A percentile compares a stretch with the other conserved stretches of the same genome.
These are phyloP conservation scores for Notarius quadriscutis DNA, from an alignment of 2,113 vertebrate species.

Conservation along the genomic window DNA sequence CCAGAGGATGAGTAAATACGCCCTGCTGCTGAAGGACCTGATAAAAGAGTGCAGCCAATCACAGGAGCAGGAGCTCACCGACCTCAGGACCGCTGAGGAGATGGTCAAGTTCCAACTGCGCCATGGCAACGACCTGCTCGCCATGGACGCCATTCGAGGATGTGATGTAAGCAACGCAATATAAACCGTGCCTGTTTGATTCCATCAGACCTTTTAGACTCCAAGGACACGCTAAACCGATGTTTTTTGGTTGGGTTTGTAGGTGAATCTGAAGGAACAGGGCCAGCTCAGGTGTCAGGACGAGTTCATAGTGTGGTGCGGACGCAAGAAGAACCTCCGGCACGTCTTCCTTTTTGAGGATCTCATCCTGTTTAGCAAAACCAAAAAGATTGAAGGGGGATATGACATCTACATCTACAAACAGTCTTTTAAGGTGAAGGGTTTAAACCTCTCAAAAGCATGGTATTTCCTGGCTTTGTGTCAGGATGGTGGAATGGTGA, in stretches of 20 bases:
- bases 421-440: slow-evolving; percentile 80
- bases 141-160: slow-evolving; percentile 94
- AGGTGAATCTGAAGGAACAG: slow-evolving; percentile 86
- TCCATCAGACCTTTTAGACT: not conserved
- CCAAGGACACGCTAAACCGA: not conserved
- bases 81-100: slow-evolving; percentile 85
- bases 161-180: slow-evolving; percentile 80
- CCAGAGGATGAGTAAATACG: slow-evolving; percentile 96
- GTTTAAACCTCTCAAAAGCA: not conserved
- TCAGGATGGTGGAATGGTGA: not conserved
- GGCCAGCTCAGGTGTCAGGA: slow-evolving; percentile 82
- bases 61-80: slow-evolving; percentile 83
- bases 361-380: slow-evolving; percentile 86
- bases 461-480: not conserved
- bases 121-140: slow-evolving; percentile 92
- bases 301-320: slow-evolving; percentile 82
- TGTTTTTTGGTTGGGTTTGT: slow-evolving; percentile 50
- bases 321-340: slow-evolving; percentile 80
- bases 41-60: slow-evolving; percentile 88
- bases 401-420: slow-evolving; percentile 83
- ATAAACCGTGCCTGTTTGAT: slow-evolving; percentile 51
- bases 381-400: slow-evolving; percentile 79
- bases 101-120: slow-evolving; percentile 94
- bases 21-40: slow-evolving; percentile 90
- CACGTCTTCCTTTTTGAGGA: slow-evolving; percentile 85